phyloP scores from a whole-genome alignment of 2,797 vertebrate genomes.

The Cyprinodon diabolis region DNA sequence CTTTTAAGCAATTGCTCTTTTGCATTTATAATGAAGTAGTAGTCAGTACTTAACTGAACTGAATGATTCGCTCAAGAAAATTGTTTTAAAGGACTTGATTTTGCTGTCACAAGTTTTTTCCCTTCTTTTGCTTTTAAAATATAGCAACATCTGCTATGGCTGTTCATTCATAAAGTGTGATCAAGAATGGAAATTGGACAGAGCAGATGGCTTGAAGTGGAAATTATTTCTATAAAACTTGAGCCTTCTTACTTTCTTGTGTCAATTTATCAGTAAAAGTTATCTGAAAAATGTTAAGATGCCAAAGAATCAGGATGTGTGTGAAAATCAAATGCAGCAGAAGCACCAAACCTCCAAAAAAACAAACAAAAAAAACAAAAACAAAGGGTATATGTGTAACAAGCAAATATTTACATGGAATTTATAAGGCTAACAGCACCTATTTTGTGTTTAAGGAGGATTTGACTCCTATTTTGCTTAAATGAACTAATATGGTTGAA shows the following conservation, averaged over 20 bases:
- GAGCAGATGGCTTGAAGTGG: conserved; percentile 13
- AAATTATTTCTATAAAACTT: conserved; percentile 17
- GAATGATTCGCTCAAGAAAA: not conserved
- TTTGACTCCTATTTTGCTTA: not conserved
- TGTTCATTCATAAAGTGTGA: not conserved
- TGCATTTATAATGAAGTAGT: not conserved
- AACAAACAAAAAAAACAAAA: not conserved
- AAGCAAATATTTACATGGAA: not conserved
- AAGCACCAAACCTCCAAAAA: not conserved
- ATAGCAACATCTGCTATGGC: not conserved
- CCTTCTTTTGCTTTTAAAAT: conserved; percentile 1
- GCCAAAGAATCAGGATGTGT: not conserved
- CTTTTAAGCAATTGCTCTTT: not conserved
- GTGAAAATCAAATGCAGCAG: not conserved
- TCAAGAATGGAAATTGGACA: not conserved
- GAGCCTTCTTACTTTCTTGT: conserved; percentile 3
- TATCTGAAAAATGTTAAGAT: not conserved
- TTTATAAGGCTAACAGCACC: not conserved
- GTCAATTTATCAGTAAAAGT: conserved; percentile 4
- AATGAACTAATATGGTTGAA: not conserved
- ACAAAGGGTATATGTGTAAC: not conserved
- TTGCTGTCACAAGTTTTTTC: not conserved
- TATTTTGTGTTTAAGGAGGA: not conserved
- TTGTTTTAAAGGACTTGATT: not conserved
- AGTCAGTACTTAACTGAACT: not conserved